Percentiles rank a stretch among this genome's conserved stretches.
Conservation (phyloP, 2,797 vertebrate species). For the Meriones psammophilus region DNA sequence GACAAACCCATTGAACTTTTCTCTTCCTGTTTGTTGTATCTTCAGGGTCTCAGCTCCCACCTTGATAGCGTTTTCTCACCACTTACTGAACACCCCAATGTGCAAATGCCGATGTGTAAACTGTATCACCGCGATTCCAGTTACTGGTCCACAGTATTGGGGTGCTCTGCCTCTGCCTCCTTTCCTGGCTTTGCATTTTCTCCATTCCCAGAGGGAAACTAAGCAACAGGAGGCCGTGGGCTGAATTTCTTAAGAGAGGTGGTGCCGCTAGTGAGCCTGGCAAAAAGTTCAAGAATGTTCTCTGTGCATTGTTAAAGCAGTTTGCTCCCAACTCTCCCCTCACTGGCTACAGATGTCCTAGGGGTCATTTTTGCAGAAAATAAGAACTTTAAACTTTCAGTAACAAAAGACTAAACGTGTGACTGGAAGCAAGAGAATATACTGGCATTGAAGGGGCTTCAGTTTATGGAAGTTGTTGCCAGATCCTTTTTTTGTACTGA, state of each 20-base stretch:
- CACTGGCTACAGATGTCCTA: not conserved
- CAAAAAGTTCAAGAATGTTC: not conserved
- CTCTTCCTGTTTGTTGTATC: not conserved
- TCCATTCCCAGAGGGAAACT: not conserved
- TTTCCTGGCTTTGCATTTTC: constrained; percentile 4
- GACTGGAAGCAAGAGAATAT: not conserved
- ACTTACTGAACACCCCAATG: constrained; percentile 27
- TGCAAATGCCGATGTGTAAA: not conserved
- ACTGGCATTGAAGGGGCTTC: not conserved
- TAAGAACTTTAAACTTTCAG: not conserved
- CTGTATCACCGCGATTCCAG: not conserved
- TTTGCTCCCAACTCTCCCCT: not conserved
- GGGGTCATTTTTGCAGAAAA: constrained; percentile 14
- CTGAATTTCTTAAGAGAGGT: not conserved
- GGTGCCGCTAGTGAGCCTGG: not conserved
- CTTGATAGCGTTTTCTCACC: not conserved
- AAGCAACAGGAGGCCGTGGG: not conserved
- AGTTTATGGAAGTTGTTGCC: not conserved
- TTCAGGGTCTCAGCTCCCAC: not conserved
- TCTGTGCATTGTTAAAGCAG: not conserved
- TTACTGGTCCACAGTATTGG: not conserved
- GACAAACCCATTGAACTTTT: constrained; percentile 33
- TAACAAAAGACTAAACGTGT: not conserved
- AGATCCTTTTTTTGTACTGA: not conserved
- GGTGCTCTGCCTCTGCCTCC: not conserved